Conservation (phyloP, 2,888 invertebrate genomes). For the Conomelus anceps region DNA sequence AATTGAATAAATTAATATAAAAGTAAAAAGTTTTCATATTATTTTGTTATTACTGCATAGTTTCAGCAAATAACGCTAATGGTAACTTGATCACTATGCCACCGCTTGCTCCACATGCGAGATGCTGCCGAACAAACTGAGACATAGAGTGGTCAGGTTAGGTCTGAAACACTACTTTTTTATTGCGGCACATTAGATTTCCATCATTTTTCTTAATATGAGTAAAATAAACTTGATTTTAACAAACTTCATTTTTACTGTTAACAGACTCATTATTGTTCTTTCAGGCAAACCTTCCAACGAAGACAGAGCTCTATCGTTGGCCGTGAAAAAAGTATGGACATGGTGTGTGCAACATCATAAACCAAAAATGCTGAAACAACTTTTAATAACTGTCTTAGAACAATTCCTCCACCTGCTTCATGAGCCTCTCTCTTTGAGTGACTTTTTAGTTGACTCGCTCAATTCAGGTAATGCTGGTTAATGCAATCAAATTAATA, state of each 20-base stretch:
- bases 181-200: too few relatives aligned
- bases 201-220: conserved; percentile 26
- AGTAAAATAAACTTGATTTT: too few relatives aligned
- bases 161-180: too few relatives aligned
- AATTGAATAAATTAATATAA: too few relatives aligned
- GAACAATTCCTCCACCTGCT: conserved; percentile 76
- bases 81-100: too few relatives aligned
- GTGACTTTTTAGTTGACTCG: conserved; percentile 87
- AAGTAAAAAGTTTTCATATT: too few relatives aligned
- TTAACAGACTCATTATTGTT: conserved; percentile 49
- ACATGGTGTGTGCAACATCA: conserved; percentile 63
- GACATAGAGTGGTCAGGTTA: too few relatives aligned
- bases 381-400: conserved; percentile 70
- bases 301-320: conserved; percentile 41
- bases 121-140: too few relatives aligned
- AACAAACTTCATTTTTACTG: conserved; percentile 49
- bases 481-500: neutral
- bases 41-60: too few relatives aligned
- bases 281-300: neutral
- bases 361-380: conserved; percentile 60
- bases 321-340: conserved; percentile 69
- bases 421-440: conserved; percentile 71
- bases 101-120: too few relatives aligned
- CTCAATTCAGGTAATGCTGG: conserved; percentile 60
- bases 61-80: too few relatives aligned